These are phyloP conservation scores for Harlomillsia oculata DNA, from an alignment of 1,140 invertebrate genomes.

Conservation along the genomic window DNA sequence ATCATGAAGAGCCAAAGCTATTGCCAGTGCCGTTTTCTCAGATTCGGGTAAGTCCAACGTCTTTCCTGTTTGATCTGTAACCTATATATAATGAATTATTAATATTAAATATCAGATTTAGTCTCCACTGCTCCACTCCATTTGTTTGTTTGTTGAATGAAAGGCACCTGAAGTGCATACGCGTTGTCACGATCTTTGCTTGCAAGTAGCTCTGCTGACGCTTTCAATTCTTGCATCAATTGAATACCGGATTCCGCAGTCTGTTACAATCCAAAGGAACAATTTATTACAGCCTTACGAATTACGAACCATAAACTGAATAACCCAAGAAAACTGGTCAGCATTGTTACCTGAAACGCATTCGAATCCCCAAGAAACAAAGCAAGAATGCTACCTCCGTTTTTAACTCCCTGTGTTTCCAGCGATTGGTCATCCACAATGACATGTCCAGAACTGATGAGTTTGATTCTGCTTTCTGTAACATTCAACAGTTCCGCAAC, in stretches of 20 bases:
- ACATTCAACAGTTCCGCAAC: conserved; percentile 46
- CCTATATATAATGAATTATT: conserved; percentile 43
- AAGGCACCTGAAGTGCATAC: conserved; percentile 25
- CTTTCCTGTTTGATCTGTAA: conserved; percentile 67
- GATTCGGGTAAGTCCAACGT: conserved; percentile 53
- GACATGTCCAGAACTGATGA: conserved; percentile 56
- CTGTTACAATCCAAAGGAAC: too few species aligned
- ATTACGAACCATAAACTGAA: background rate
- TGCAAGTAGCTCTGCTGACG: conserved; percentile 43
- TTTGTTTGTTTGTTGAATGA: too few species aligned
- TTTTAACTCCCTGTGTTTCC: conserved; percentile 51
- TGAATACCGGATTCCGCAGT: conserved; percentile 13
- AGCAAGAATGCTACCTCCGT: conserved; percentile 57
- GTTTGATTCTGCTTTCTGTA: conserved; percentile 49
- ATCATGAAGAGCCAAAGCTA: conserved; percentile 66
- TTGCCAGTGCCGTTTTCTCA: conserved; percentile 56
- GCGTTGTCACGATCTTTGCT: conserved; percentile 28
- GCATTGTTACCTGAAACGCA: conserved; percentile 36
- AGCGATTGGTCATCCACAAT: conserved; percentile 47
- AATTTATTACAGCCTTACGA: background rate
- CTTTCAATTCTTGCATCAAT: conserved; percentile 39
- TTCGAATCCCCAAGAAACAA: conserved; percentile 46
- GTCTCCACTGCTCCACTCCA: too few species aligned
- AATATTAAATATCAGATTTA: too few species aligned
- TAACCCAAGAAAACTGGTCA: background rate